Evolutionary conservation across 2,797 vertebrate species (phyloP).

Genomic region (Epinephelus awoara): DNA sequence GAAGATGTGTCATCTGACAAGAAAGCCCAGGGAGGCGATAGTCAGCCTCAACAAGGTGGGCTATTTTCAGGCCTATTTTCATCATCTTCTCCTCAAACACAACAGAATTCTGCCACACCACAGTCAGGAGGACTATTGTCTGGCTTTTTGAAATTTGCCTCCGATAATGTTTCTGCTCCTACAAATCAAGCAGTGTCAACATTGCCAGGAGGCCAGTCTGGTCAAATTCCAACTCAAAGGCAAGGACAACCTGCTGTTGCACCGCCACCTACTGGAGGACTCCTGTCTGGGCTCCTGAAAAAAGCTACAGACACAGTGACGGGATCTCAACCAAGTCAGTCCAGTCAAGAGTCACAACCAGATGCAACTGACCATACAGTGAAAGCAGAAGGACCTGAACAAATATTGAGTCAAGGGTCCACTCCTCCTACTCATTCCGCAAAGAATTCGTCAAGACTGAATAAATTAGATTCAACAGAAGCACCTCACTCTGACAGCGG

Average conservation of each 20-base stretch:
- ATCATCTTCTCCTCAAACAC: constrained; percentile 66
- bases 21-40: constrained; percentile 64
- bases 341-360: constrained; percentile 52
- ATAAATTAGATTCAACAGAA: not conserved
- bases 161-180: constrained; percentile 79
- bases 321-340: constrained; percentile 61
- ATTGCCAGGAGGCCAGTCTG: constrained; percentile 41
- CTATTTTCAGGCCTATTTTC: constrained; percentile 84
- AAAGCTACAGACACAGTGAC: constrained; percentile 77
- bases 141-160: constrained; percentile 86
- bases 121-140: constrained; percentile 82
- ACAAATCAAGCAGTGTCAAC: constrained; percentile 56
- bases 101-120: constrained; percentile 60
- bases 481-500: constrained; percentile 40
- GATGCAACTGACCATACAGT: constrained; percentile 35
- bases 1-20: constrained; percentile 64
- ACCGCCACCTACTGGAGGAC: constrained; percentile 61
- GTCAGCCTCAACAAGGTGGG: constrained; percentile 79
- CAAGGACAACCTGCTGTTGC: constrained; percentile 52
- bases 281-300: constrained; percentile 86
- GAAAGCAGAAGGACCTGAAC: constrained; percentile 43
- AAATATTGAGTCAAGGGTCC: constrained; percentile 41
- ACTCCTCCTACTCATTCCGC: constrained; percentile 28
- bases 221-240: constrained; percentile 50
- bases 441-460: too few relatives aligned